Conservation (phyloP, 2,797 vertebrate genomes). For the Labeo calbasu region DNA sequence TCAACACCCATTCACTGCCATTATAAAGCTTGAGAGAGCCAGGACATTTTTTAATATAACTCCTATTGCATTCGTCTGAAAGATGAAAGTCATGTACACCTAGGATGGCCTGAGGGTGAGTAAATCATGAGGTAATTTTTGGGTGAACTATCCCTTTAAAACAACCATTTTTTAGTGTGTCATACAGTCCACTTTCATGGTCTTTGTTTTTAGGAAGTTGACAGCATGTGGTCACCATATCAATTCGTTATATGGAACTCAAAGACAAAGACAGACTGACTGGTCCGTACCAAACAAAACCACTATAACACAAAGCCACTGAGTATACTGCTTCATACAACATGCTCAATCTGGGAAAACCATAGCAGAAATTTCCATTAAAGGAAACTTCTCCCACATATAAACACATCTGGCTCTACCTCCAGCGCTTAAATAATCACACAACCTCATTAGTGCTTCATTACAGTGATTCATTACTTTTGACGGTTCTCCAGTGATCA, state of each 20-base stretch:
- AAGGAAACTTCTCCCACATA: conserved; percentile 38
- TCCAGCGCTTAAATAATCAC: conserved; percentile 41
- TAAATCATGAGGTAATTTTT: no score
- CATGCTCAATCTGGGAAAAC: neutral
- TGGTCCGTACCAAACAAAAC: neutral
- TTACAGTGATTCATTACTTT: conserved; percentile 16
- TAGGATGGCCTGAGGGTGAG: no score
- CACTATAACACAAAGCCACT: neutral
- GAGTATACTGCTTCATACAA: neutral
- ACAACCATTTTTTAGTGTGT: no score
- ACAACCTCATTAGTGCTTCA: conserved; percentile 42
- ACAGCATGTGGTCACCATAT: neutral
- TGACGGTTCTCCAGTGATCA: conserved; percentile 9
- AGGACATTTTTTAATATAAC: no score
- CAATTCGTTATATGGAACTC: neutral
- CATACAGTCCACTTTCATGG: neutral
- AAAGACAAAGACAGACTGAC: no score
- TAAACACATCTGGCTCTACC: conserved; percentile 33
- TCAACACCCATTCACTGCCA: no score
- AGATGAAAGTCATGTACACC: no score
- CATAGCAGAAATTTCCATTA: neutral
- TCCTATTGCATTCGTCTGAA: no score
- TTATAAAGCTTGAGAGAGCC: no score
- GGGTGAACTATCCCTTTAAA: no score
- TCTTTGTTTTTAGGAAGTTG: neutral